Evolutionary conservation across 2,113 vertebrate genomes (phyloP).

Genomic region (Theropithecus gelada): DNA sequence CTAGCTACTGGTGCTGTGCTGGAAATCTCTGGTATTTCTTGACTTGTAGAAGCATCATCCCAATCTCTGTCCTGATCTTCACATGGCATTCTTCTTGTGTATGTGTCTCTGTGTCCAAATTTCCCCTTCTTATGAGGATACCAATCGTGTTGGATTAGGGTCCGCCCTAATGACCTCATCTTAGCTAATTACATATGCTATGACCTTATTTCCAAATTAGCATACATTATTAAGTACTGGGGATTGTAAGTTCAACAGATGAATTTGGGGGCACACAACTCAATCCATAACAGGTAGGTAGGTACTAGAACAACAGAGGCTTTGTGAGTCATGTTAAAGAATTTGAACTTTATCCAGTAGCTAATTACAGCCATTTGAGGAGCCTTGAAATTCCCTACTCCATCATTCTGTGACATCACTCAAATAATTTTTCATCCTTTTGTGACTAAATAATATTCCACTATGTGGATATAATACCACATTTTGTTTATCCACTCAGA

Average conservation of each 20-base stretch:
- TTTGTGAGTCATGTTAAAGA: not conserved
- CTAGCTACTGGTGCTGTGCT: not conserved
- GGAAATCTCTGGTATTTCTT: not conserved
- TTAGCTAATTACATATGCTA: conserved; percentile 35
- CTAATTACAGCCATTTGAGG: not conserved
- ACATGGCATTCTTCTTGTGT: not conserved
- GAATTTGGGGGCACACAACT: not conserved
- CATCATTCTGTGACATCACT: not conserved
- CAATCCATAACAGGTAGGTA: not conserved
- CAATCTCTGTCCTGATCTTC: not conserved
- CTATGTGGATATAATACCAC: not conserved
- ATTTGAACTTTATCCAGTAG: not conserved
- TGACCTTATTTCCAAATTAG: conserved; percentile 4
- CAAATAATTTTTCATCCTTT: not conserved
- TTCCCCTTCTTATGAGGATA: conserved; percentile 16
- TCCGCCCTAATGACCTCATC: not conserved
- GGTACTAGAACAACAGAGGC: not conserved
- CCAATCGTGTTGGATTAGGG: conserved; percentile 1
- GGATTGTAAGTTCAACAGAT: not conserved
- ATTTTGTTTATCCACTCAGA: conserved; percentile 25
- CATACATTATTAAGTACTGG: not conserved
- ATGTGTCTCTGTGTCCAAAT: not conserved
- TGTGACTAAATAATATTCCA: not conserved
- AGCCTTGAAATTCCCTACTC: not conserved
- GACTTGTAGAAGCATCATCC: not conserved